Percentiles rank a stretch among this genome's conserved stretches.
Evolutionary conservation across 2,113 vertebrate species (phyloP).

Genomic region (Amphiprion ocellaris): DNA sequence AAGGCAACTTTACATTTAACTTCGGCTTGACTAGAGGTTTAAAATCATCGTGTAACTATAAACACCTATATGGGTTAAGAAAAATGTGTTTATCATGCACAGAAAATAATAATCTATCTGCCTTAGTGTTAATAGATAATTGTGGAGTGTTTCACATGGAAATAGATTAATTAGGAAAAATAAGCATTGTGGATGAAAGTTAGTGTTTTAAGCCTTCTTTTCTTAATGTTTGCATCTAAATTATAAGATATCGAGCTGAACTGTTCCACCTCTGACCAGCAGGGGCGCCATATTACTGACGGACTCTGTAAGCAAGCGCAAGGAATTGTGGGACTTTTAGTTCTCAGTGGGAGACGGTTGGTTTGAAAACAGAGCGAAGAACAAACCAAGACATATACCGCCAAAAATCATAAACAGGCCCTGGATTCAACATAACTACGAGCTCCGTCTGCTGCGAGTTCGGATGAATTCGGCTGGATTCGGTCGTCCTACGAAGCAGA

Average conservation of each 20-base stretch:
- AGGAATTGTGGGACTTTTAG: conserved; percentile 75
- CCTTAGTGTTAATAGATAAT: too few species aligned
- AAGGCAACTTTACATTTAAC: too few species aligned
- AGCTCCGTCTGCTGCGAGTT: not conserved
- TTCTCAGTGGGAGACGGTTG: conserved; percentile 50
- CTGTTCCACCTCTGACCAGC: conserved; percentile 22
- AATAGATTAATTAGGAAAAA: too few species aligned
- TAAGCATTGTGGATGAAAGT: too few species aligned
- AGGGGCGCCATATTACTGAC: conserved; percentile 14
- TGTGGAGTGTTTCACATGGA: too few species aligned
- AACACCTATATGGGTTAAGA: too few species aligned
- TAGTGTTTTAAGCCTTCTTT: not conserved
- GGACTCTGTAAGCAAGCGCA: conserved; percentile 27
- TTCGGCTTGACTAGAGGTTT: too few species aligned
- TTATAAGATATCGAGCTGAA: not conserved
- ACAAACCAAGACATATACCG: conserved; percentile 45
- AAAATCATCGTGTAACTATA: too few species aligned
- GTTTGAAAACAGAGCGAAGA: conserved; percentile 50
- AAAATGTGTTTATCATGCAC: too few species aligned
- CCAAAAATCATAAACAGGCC: conserved; percentile 15
- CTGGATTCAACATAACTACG: not conserved
- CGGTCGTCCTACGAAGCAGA: not conserved
- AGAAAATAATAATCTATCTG: too few species aligned
- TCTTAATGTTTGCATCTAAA: not conserved
- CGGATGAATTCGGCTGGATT: not conserved